Base-by-base conservation (phyloP, 1,140 invertebrate genomes). In the Orius insidiosus region DNA sequence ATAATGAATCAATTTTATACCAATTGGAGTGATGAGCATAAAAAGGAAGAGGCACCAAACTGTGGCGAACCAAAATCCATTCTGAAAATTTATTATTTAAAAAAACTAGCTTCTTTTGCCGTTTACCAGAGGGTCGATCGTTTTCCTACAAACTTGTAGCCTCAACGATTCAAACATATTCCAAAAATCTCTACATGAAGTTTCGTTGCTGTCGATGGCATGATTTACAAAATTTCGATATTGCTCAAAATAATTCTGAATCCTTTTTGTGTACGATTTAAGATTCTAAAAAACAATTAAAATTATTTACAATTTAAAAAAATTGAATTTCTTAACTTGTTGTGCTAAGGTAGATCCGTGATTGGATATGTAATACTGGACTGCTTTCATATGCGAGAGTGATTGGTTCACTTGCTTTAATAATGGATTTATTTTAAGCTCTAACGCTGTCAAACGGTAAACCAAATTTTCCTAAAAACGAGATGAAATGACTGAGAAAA, bases 341-440 rank as follows among this genome's bases (percentile, higher is more conserved):
- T 73, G 65, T 46, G 76, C 76, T 45, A 82, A 79, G 47, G 74
- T 68, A n/a, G 71, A 70, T 3, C 76, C 76, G 55, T 79, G 75
- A 54, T 75, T 77, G 54, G 80, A 72, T 32, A 84, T 69, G 56
- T 78, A 81, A 55, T 73, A 77, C 55, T 83, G 79, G 24, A 80
- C 74, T 3, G 71, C 78, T 52, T 77, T 76, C 11, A 83, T 67
- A 57, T 81, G 77, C 33, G 72, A 71, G 2, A 82, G 60, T 0
- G 77, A 78, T 49, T 80, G 74, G 57, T 83, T 81, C 10, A 81
- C 68, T 58, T 76, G 71, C 40, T 66, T 63, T 51, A 72, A 68
- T 35, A 79, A 66, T 3, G 80, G 80, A 50, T 70, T 67, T 45
- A 79, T 54, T 52, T 82, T 72, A 11, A 85, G 61, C 51, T 85